These are phyloP conservation scores for Anthopleura xanthogrammica DNA, from an alignment of 92 coral and sea anemone genomes.

Conservation along the genomic window DNA sequence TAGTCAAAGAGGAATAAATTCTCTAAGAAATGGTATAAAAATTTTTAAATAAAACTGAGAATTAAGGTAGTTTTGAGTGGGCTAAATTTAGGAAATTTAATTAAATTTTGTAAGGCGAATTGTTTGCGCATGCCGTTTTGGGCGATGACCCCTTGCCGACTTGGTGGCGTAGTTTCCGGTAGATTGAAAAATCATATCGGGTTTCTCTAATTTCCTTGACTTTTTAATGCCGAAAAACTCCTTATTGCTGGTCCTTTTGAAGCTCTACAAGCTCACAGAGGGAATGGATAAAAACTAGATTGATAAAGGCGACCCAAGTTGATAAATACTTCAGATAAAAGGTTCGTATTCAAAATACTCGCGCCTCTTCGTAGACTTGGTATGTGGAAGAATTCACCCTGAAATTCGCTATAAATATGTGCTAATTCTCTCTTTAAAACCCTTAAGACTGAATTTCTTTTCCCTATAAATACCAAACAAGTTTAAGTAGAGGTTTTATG, in stretches of 20 bases:
- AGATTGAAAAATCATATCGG: not conserved
- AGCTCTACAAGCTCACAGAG: not conserved
- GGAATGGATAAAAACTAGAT: constrained; percentile 9
- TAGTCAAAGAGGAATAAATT: not conserved
- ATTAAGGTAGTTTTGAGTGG: not conserved
- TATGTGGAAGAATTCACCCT: constrained; percentile 29
- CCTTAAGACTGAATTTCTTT: not conserved
- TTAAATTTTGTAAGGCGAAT: not conserved
- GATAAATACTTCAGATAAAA: constrained; percentile 4
- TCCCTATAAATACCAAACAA: not conserved
- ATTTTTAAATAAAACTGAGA: not conserved
- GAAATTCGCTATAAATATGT: constrained; percentile 3
- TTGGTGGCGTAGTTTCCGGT: constrained; percentile 43
- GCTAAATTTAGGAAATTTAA: not conserved
- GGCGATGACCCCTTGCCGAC: constrained; percentile 40
- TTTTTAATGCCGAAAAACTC: constrained; percentile 19
- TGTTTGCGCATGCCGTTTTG: constrained; percentile 38
- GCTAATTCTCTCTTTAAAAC: constrained; percentile 5
- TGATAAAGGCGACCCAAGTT: not conserved
- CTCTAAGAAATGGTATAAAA: constrained; percentile 7
- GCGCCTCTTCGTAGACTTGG: not conserved
- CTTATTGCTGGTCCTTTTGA: constrained; percentile 9
- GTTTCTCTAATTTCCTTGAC: constrained; percentile 28
- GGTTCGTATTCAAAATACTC: not conserved
- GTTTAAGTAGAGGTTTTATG: not conserved